Conservation (phyloP, 2,113 vertebrate species). For the Rhipidura dahli region DNA sequence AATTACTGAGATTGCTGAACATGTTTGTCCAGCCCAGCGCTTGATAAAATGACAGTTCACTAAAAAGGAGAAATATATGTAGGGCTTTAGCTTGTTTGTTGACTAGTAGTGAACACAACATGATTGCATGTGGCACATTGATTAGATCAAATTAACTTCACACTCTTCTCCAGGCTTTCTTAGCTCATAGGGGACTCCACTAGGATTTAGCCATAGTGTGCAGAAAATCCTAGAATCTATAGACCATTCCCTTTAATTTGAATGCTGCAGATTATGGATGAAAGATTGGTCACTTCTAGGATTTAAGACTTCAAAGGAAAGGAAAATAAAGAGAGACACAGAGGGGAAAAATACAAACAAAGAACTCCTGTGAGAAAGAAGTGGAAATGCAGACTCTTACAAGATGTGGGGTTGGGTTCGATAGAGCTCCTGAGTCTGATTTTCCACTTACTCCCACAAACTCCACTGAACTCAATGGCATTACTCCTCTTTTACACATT, state of each 20-base stretch:
- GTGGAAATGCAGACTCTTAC: slow-evolving; percentile 13
- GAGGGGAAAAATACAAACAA: slow-evolving; percentile 67
- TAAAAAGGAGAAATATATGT: neutral
- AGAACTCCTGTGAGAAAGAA: slow-evolving; percentile 50
- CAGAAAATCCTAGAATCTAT: slow-evolving; percentile 83
- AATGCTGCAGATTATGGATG: slow-evolving; percentile 80
- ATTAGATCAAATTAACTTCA: slow-evolving; percentile 77
- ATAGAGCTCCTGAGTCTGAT: neutral
- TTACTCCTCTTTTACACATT: neutral
- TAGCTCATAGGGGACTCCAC: slow-evolving; percentile 66
- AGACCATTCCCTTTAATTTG: slow-evolving; percentile 78
- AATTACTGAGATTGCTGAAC: neutral
- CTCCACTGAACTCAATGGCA: neutral
- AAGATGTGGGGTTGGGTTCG: neutral
- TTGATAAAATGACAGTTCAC: neutral
- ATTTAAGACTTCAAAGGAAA: slow-evolving; percentile 78
- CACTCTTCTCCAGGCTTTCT: slow-evolving; percentile 65
- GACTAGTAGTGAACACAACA: slow-evolving; percentile 39
- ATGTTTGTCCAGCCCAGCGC: neutral
- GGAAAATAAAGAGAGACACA: slow-evolving; percentile 71
- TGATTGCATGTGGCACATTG: slow-evolving; percentile 71
- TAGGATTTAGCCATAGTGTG: slow-evolving; percentile 75
- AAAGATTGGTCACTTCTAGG: slow-evolving; percentile 81
- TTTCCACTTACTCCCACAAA: neutral
- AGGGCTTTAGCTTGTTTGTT: slow-evolving; percentile 61